Evolutionary conservation across 2,113 vertebrate species (phyloP).

Genomic region (Chunga burmeisteri): DNA sequence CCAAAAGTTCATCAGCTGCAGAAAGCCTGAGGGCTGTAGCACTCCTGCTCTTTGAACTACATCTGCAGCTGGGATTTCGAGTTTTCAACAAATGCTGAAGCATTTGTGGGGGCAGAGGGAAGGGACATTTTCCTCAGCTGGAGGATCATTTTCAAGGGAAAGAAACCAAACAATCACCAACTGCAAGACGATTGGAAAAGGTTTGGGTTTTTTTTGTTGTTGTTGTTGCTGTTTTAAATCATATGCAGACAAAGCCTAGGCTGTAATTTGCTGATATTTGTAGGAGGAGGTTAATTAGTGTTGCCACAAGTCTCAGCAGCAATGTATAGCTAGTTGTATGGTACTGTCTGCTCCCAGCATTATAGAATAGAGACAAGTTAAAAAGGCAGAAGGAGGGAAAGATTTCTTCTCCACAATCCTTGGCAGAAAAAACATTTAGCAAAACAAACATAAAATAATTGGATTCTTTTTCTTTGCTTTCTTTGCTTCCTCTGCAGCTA

Average conservation of each 20-base stretch:
- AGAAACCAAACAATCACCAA: neutral
- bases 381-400: neutral
- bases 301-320: conserved; percentile 56
- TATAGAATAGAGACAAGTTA: conserved; percentile 14
- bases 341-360: conserved; percentile 45
- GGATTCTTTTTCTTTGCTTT: conserved; percentile 64
- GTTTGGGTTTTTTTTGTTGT: neutral
- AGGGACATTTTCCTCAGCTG: neutral
- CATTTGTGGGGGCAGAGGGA: neutral
- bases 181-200: neutral
- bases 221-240: neutral
- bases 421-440: conserved; percentile 66
- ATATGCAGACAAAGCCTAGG: conserved; percentile 16
- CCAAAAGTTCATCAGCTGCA: neutral
- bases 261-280: conserved; percentile 41
- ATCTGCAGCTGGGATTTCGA: neutral
- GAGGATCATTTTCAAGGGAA: neutral
- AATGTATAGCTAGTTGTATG: conserved; percentile 13
- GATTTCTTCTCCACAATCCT: neutral
- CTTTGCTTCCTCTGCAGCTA: conserved; percentile 47
- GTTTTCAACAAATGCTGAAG: neutral
- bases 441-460: conserved; percentile 76
- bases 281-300: conserved; percentile 65
- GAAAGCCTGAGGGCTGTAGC: neutral
- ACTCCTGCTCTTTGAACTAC: neutral